Evolutionary conservation across 2,797 vertebrate species (phyloP).

Genomic region (Thamnophis elegans): DNA sequence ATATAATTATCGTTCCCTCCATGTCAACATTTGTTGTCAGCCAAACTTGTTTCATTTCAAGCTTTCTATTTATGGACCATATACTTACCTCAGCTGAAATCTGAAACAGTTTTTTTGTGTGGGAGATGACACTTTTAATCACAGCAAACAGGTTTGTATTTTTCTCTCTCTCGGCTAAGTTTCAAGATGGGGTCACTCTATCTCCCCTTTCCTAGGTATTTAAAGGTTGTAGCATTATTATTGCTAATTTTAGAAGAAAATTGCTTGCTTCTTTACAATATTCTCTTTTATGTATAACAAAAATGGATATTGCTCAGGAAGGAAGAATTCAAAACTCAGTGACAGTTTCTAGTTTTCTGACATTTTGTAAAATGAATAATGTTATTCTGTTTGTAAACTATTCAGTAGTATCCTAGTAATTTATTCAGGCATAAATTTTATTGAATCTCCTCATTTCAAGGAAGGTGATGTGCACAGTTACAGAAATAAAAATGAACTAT

Average conservation of each 20-base stretch:
- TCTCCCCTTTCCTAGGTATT: slow-evolving; percentile 25
- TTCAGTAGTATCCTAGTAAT: not conserved
- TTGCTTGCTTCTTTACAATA: slow-evolving; percentile 37
- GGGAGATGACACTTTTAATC: slow-evolving; percentile 54
- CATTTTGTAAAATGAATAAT: not conserved
- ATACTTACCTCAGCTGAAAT: slow-evolving; percentile 53
- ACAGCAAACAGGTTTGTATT: slow-evolving; percentile 51
- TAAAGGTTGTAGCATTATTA: slow-evolving; percentile 27
- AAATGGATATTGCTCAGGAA: slow-evolving; percentile 25
- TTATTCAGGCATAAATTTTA: not conserved
- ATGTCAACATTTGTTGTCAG: slow-evolving; percentile 36
- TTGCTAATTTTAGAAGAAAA: slow-evolving; percentile 12
- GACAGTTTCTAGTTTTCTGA: not conserved
- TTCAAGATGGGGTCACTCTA: slow-evolving; percentile 30
- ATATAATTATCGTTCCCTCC: slow-evolving; percentile 31
- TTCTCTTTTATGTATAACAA: slow-evolving; percentile 28
- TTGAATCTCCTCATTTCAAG: not conserved
- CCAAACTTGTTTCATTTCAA: slow-evolving; percentile 13
- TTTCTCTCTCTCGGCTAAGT: slow-evolving; percentile 45
- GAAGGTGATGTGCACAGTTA: not conserved
- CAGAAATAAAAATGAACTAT: not conserved
- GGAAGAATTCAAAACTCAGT: too few relatives aligned
- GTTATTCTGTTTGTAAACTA: not conserved
- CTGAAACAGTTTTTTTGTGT: slow-evolving; percentile 59
- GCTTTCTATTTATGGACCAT: slow-evolving; percentile 57